Base-by-base conservation (phyloP, 2,113 vertebrate genomes). In the Oenanthe melanoleuca region DNA sequence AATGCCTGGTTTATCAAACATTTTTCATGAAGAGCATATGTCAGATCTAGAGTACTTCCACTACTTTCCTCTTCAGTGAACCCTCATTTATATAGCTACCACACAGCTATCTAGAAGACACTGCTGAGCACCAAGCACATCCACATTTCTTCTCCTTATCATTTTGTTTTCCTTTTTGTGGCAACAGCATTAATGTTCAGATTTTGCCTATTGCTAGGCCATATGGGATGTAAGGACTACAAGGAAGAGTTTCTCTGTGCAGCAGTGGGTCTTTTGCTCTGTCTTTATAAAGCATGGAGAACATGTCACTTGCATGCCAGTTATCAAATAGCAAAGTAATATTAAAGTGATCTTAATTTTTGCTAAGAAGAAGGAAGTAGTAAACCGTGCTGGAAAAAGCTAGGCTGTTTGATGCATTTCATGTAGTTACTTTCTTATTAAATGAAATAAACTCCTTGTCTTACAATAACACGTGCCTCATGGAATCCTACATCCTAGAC, bases 101-200 rank as follows among this genome's bases (percentile, higher is more conserved):
- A 67, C 73, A 28, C 5, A 49, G 25, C 23, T 81, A 40, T 79
- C n/a, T 45, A 44, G 52, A 61, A 65, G 57, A 24, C 33, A 34
- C 1, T n/a, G 28, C 22, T 64, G 25, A 64, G 6, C 13, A 34
- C 14, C 34, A 86, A 77, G 38, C 0, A 2, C 7, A 8, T 4
- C 25, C 14, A 38, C 15, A 28, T 80, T 89, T 83, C 55, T 72
- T 88, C 18, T 78, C n/a, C 11, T 25, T 21, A 26, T 4, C 10
- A 18, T 70, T 88, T 80, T 93, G 6, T 66, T 77, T 65, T 78
- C 3, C 24, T 71, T 86, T 70, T 38, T 64, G 14, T 64, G 14
- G 28, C 12, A 71, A 20, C 9, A 74, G 14, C 14, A 42, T 12
- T 24, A 22, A 21, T 4, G 1, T 73, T 77, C 52, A 63, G n/a